Percentiles rank a stretch among this genome's conserved stretches.
phyloP scores from a whole-genome alignment of 2,888 invertebrate genomes.

The Drosophila diplacantha region DNA sequence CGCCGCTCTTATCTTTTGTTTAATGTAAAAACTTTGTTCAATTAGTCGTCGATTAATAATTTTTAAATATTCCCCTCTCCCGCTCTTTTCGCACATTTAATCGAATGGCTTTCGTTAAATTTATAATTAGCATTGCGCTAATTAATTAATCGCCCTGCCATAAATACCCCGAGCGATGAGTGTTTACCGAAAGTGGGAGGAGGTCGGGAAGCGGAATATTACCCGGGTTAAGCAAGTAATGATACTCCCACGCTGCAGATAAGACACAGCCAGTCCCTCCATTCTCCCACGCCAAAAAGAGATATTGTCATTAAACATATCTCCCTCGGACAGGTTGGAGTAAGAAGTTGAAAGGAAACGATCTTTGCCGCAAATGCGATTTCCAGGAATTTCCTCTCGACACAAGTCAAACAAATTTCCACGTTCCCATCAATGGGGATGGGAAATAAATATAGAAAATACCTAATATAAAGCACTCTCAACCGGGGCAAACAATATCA shows the following conservation, averaged over 20 bases:
- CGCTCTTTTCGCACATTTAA: slow-evolving; percentile 29
- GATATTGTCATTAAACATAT: slow-evolving; percentile 68
- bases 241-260: slow-evolving; percentile 68
- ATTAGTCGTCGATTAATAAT: slow-evolving; percentile 66
- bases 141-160: slow-evolving; percentile 60
- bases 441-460: slow-evolving; percentile 50
- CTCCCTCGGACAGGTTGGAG: slow-evolving; percentile 32
- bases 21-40: slow-evolving; percentile 74
- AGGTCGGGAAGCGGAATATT: not conserved
- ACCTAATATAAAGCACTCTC: slow-evolving; percentile 47
- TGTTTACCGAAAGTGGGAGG: slow-evolving; percentile 2
- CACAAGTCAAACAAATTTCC: slow-evolving; percentile 62
- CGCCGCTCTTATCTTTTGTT: slow-evolving; percentile 56
- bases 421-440: slow-evolving; percentile 42
- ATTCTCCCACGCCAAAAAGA: slow-evolving; percentile 43
- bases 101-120: slow-evolving; percentile 28
- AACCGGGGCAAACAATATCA: slow-evolving; percentile 53
- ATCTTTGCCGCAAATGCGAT: slow-evolving; percentile 67
- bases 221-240: slow-evolving; percentile 25
- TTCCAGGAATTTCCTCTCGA: slow-evolving; percentile 67
- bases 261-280: slow-evolving; percentile 8
- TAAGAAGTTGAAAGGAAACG: slow-evolving; percentile 58
- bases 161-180: slow-evolving; percentile 41
- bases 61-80: slow-evolving; percentile 41
- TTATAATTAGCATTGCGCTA: slow-evolving; percentile 64